Evolutionary conservation across 2,113 vertebrate species (phyloP).

Genomic region (Shinisaurus crocodilurus): DNA sequence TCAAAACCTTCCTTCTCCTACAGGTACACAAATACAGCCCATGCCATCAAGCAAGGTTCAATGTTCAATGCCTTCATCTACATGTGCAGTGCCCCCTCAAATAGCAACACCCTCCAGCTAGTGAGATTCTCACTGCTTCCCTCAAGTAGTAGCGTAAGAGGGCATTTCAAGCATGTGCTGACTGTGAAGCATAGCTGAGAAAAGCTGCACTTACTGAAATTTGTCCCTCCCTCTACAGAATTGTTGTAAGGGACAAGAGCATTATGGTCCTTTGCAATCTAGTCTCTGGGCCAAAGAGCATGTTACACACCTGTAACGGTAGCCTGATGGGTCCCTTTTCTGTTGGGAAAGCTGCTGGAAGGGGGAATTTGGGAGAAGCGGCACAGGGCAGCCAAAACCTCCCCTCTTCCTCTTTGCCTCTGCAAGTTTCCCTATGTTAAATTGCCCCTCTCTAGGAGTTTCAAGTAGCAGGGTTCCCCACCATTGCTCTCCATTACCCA

Average conservation of each 20-base stretch:
- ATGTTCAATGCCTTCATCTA: background rate
- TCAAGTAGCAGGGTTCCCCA: background rate
- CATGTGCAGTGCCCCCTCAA: background rate
- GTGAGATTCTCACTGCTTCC: background rate
- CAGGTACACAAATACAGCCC: no score
- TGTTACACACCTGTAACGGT: background rate
- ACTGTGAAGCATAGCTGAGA: background rate
- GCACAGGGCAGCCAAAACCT: background rate
- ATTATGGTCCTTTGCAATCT: background rate
- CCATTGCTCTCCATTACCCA: background rate
- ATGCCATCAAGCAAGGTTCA: background rate
- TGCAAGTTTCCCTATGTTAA: background rate
- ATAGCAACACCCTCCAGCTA: background rate
- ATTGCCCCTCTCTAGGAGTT: background rate
- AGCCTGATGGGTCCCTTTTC: background rate
- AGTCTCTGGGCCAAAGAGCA: background rate
- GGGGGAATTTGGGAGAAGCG: background rate
- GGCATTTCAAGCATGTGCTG: background rate
- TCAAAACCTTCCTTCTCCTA: background rate
- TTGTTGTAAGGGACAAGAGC: background rate
- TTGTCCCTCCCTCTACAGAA: background rate
- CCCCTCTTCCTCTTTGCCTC: background rate
- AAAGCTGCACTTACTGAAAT: background rate
- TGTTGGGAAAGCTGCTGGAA: background rate
- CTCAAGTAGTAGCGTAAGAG: no score